Percentiles rank a stretch among this genome's conserved stretches.
Conservation (phyloP, 2,797 vertebrate species). For the Rhinogobio ventralis region DNA sequence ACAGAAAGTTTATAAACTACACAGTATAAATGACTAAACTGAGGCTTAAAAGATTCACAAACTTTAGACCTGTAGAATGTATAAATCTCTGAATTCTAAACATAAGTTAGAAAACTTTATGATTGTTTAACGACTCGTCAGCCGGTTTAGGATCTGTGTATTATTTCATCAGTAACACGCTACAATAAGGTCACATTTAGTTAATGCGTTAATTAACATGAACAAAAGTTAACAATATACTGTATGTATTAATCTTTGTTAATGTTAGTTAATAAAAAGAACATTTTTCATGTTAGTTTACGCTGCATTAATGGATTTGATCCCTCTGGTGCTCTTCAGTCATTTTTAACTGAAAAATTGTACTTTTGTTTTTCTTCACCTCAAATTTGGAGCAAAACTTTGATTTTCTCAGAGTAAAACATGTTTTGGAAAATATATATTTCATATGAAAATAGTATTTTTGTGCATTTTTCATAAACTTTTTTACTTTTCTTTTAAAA, state of each 20-base stretch:
- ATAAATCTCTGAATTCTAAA: neutral
- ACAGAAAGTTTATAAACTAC: neutral
- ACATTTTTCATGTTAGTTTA: accelerated
- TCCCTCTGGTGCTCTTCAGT: neutral
- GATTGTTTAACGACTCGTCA: neutral
- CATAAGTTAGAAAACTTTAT: too few relatives aligned
- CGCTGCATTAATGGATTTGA: neutral
- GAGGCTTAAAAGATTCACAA: neutral
- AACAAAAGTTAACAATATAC: neutral
- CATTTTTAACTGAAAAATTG: neutral
- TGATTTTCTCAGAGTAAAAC: too few relatives aligned
- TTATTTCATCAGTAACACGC: neutral
- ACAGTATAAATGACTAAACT: neutral
- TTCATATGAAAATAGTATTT: too few relatives aligned
- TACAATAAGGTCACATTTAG: neutral
- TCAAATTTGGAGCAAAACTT: too few relatives aligned
- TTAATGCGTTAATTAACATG: neutral
- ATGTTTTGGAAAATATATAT: too few relatives aligned
- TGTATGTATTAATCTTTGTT: neutral
- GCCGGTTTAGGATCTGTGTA: neutral
- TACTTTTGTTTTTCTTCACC: too few relatives aligned
- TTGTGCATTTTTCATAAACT: too few relatives aligned
- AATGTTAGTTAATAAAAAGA: neutral
- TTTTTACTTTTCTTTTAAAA: too few relatives aligned
- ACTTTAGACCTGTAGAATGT: neutral